Evolutionary conservation across 2,888 invertebrate species (phyloP).

Genomic region (Nemurella pictetii): DNA sequence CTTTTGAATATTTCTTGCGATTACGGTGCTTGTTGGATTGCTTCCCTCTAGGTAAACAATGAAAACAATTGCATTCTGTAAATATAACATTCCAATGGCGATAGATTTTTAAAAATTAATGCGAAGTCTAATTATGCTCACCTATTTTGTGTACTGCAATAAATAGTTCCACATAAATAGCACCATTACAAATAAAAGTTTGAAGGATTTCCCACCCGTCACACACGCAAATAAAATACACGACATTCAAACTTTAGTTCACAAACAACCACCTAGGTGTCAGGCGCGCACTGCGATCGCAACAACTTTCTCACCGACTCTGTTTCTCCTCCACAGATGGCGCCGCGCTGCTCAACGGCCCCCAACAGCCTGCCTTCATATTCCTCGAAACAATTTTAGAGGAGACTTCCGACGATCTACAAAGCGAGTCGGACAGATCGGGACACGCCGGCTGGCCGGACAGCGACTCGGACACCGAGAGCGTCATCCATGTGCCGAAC

Average conservation of each 20-base stretch:
- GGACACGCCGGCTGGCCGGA: slow-evolving; percentile 55
- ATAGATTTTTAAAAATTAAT: too few species aligned
- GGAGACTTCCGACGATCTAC: slow-evolving; percentile 84
- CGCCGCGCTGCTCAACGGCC: slow-evolving; percentile 51
- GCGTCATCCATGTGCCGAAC: slow-evolving; percentile 64
- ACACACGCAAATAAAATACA: too few species aligned
- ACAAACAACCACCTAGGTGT: neutral
- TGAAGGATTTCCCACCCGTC: too few species aligned
- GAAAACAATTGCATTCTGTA: too few species aligned
- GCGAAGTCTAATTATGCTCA: too few species aligned
- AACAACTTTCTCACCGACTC: neutral
- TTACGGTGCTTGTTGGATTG: too few species aligned
- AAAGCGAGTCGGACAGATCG: slow-evolving; percentile 69
- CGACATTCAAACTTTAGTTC: neutral
- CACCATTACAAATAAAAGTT: neutral
- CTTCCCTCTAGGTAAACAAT: too few species aligned
- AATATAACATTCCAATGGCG: too few species aligned
- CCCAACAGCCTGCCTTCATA: slow-evolving; percentile 59
- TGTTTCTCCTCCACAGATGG: slow-evolving; percentile 50
- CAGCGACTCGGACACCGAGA: slow-evolving; percentile 75
- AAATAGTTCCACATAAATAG: neutral
- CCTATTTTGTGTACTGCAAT: neutral
- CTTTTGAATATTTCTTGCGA: too few species aligned
- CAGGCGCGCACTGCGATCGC: neutral
- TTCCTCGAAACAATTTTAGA: slow-evolving; percentile 86